Evolutionary conservation across 2,888 invertebrate species (phyloP), one percentile per base, ranked within the genome.

Genomic region (Autographa gamma): DNA sequence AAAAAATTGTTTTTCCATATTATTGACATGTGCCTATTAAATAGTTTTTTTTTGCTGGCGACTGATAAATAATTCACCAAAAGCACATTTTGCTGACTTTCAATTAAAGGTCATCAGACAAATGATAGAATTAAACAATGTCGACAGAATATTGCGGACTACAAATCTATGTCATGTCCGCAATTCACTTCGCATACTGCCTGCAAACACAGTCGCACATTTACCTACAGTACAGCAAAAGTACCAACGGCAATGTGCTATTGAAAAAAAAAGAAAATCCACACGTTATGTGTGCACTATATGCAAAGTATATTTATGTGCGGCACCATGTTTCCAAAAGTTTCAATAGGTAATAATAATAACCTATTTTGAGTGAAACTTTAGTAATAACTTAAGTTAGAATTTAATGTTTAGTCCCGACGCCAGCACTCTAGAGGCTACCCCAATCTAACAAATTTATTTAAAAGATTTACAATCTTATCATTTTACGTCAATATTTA

Each of bases 1-100:
- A 88, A 86, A 71, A 91, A 90, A 25, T 25, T 25, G 25, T 25
- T 25, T 25, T 25, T 25, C 25, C 25, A 25, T 25, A 25, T 25
- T 25, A 76, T 72, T 89, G 68, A 69, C 25, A 69, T 69, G 68
- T 63, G 63, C 48, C n/a, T 69, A 34, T 69, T 69, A 60, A 63
- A 69, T 69, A 34, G 63, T 25, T 69, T 13, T 69, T n/a, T 69
- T 19, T 69, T 69, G 68, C 63, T 69, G 34, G 62, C 65, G 34
- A 65, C 31, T 62, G 32, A 58, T 67, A 62, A 62, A 67, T 25
- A 43, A 43, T 67, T 58, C 48, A 18, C 67, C 58, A 67, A 67
- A 67, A 58, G 58, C 62, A 62, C 56, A 62, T 62, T 67, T 67
- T 58, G 67, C 67, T 43, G 61, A 67, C 54, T 67, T 67, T 61